Conservation (phyloP, 2,888 invertebrate genomes). For the Volucella inanis region DNA sequence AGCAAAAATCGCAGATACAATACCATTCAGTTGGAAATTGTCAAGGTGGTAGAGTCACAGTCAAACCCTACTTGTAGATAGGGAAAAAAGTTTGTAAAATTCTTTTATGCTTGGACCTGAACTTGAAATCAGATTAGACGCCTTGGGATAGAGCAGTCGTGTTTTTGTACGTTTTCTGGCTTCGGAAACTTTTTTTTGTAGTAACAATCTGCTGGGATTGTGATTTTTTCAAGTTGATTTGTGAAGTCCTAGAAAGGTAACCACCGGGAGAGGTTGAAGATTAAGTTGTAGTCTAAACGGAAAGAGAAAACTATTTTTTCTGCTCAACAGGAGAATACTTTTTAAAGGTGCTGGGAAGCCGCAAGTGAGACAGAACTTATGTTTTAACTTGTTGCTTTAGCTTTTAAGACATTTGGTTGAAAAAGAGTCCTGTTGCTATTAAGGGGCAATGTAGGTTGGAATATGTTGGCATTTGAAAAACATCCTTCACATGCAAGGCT, state of each 20-base stretch:
- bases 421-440: no score
- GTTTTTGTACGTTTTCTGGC: neutral
- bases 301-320: constrained; percentile 28
- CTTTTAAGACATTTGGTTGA: no score
- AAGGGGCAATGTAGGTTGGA: no score
- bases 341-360: no score
- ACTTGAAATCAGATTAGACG: constrained; percentile 57
- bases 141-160: neutral
- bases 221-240: constrained; percentile 35
- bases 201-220: constrained; percentile 38
- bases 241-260: neutral
- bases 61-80: constrained; percentile 2
- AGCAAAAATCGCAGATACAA: neutral
- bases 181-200: constrained; percentile 12
- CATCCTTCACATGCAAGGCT: no score
- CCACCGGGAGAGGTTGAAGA: constrained; percentile 20
- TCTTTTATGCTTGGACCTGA: constrained; percentile 52
- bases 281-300: constrained; percentile 27
- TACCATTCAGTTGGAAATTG: neutral
- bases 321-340: no score
- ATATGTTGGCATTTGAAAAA: no score
- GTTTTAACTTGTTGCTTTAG: no score
- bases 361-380: no score
- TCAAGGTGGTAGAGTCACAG: neutral
- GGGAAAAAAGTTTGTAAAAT: constrained; percentile 38